A percentile compares a stretch with the other conserved stretches of the same genome.
phyloP scores from a whole-genome alignment of 2,797 vertebrate species.

The Cercopithecus neglectus region DNA sequence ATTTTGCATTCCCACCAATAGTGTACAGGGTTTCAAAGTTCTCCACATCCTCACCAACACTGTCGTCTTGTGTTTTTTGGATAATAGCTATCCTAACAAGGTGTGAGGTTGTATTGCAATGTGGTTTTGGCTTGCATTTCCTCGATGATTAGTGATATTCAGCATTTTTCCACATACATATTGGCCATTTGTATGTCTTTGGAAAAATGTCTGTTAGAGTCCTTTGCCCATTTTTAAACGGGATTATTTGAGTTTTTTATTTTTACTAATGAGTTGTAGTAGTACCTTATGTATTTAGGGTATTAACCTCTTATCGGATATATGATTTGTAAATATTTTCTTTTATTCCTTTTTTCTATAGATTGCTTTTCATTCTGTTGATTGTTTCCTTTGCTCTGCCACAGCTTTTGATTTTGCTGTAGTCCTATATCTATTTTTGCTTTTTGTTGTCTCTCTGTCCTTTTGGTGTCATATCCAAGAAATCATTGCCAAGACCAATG shows the following conservation, averaged over 20 bases:
- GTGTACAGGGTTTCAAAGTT: background rate
- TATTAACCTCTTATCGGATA: background rate
- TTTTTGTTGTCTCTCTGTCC: background rate
- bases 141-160: background rate
- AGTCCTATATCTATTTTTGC: background rate
- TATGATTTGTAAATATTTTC: background rate
- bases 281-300: background rate
- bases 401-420: background rate
- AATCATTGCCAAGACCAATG: background rate
- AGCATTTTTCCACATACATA: background rate
- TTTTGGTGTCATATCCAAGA: background rate
- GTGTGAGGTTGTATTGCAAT: background rate
- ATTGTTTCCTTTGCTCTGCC: background rate
- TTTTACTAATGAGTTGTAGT: background rate
- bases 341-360: background rate
- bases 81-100: background rate
- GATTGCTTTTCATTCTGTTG: background rate
- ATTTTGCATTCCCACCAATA: background rate
- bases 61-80: background rate
- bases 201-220: background rate
- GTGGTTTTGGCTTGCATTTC: slow-evolving; percentile 6
- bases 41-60: background rate
- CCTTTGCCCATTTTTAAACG: background rate
- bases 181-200: background rate
- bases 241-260: background rate